Evolutionary conservation across 2,797 vertebrate genomes (phyloP), one percentile per base, ranked within the genome.

Genomic region (Sebastes glaucus): DNA sequence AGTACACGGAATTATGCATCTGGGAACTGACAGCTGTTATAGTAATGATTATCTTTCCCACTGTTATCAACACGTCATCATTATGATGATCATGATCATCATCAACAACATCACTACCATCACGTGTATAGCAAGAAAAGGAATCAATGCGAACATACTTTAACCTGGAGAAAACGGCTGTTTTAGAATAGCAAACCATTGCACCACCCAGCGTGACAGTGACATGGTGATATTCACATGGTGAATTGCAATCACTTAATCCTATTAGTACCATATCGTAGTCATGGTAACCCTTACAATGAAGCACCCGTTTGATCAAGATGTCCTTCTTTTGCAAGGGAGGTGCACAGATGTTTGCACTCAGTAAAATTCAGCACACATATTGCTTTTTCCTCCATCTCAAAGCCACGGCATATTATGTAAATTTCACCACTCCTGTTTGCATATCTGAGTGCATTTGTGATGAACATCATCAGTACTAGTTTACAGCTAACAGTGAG

Each of bases 201-300:
- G 52, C 30, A 69, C 59, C 27, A 80, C 60, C 18, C 57, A 49
- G 78, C 52, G 3, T 81, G 68, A 89, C 80, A 80, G 3, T 81
- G 68, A 88, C 75, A 78, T 33, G 46, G 64, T 67, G 32, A 82
- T 85, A 81, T 87, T 87, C 77, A 72, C 67, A 53, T 60, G 16
- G 67, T 5, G 22, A 88, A 90, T 66, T 73, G 68, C 78, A 86
- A 90, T 87, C 84, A 86, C 79, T 88, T 92, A 90, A 93, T 88
- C 87, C 84, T 80, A 93, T 94, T 91, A 94, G 61, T 18, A 7
- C 71, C 67, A 74, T 79, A 72, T 59, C 25, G 81, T 89, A 68
- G 89, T 73, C 90, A 91, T 89, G 92, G 90, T 76, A 89, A 94
- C 91, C 23, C 27, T 75, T n/a, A 46, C 46, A 84, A 83, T 77